These are phyloP conservation scores for Larimichthys polyactis DNA, from an alignment of 2,113 vertebrate genomes.

Conservation along the genomic window DNA sequence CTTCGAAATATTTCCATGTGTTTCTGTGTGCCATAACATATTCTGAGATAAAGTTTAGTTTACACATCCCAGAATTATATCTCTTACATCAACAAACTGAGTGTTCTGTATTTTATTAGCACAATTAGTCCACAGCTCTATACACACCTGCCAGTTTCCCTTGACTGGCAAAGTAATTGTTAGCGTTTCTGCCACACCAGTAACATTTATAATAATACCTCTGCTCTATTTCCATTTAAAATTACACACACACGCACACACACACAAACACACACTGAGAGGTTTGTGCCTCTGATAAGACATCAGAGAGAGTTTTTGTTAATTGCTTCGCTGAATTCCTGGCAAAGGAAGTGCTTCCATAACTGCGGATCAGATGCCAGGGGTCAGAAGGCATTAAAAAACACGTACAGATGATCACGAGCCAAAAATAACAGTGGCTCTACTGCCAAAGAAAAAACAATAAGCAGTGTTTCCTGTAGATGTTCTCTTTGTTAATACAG, in stretches of 20 bases:
- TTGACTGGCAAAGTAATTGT: conserved; percentile 48
- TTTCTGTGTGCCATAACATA: conserved; percentile 20
- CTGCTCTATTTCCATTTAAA: conserved; percentile 10
- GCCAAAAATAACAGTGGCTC: conserved; percentile 70
- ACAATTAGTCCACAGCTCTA: conserved; percentile 49
- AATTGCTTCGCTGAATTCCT: conserved; percentile 71
- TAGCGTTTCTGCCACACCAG: conserved; percentile 43
- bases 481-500: neutral
- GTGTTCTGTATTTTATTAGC: conserved; percentile 69
- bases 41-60: conserved; percentile 53
- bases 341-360: conserved; percentile 72
- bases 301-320: conserved; percentile 69
- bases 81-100: conserved; percentile 58
- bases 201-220: conserved; percentile 7
- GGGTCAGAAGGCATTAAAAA: conserved; percentile 52
- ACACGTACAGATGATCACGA: conserved; percentile 55
- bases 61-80: conserved; percentile 53
- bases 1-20: conserved; percentile 16
- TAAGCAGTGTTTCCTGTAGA: conserved; percentile 26
- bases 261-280: neutral
- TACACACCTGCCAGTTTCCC: conserved; percentile 45
- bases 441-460: conserved; percentile 30
- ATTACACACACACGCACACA: conserved; percentile 15
- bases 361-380: conserved; percentile 56
- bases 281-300: conserved; percentile 65